phyloP scores from a whole-genome alignment of 2,113 vertebrate genomes.

The Antechinus stuartii region DNA sequence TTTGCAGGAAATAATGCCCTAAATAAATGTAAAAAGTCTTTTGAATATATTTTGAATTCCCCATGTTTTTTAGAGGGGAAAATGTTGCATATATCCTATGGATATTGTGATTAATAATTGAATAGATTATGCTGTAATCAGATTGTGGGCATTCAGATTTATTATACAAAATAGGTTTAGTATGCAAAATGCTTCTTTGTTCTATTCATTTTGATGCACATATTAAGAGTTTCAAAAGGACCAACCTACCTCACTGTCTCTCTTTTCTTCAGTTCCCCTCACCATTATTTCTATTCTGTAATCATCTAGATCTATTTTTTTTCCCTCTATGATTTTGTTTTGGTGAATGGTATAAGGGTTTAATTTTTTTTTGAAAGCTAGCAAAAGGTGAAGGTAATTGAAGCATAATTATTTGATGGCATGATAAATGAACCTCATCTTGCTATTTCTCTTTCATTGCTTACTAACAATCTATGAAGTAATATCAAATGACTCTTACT shows the following conservation, averaged over 20 bases:
- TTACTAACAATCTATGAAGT: too few species aligned
- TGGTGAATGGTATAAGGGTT: neutral
- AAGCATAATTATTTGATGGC: too few species aligned
- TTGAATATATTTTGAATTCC: neutral
- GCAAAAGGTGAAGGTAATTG: neutral
- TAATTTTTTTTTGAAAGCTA: slow-evolving; percentile 16
- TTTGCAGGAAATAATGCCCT: neutral
- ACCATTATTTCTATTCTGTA: neutral
- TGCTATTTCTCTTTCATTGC: too few species aligned
- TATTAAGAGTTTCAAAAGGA: neutral
- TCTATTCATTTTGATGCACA: too few species aligned
- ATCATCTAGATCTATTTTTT: too few species aligned
- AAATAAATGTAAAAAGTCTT: neutral
- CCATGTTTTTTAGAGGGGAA: neutral
- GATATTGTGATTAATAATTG: neutral
- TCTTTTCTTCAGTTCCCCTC: neutral
- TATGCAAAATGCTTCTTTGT: neutral
- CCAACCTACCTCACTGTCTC: neutral
- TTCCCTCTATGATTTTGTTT: neutral
- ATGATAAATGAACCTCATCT: too few species aligned
- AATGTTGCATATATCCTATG: neutral
- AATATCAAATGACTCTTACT: too few species aligned
- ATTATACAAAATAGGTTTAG: too few species aligned
- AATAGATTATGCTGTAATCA: neutral
- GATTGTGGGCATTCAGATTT: neutral